Evolutionary conservation across 1,140 invertebrate genomes (phyloP).

Genomic region (Diabrotica virgifera): DNA sequence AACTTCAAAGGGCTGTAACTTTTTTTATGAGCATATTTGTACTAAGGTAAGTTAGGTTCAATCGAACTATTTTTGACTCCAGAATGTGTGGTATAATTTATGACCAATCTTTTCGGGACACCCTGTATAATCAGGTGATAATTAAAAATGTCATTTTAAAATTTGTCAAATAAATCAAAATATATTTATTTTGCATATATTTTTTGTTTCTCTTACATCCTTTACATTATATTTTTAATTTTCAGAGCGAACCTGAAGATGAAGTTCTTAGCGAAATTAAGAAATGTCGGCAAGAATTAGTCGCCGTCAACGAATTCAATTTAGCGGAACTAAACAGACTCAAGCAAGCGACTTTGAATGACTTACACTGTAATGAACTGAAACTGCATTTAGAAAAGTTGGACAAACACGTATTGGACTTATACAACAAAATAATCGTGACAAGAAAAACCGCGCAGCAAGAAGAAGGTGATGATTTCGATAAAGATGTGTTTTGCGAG

Average conservation of each 20-base stretch:
- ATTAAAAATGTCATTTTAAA: too few species aligned
- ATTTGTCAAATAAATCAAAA: too few species aligned
- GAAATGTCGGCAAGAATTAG: conserved; percentile 78
- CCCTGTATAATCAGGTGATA: too few species aligned
- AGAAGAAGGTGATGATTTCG: conserved; percentile 34
- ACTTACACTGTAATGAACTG: conserved; percentile 65
- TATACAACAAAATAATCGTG: conserved; percentile 41
- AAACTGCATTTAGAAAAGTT: conserved; percentile 65
- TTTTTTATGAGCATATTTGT: too few species aligned
- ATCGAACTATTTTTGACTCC: too few species aligned
- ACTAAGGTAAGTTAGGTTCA: too few species aligned
- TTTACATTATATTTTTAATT: conserved; percentile 4
- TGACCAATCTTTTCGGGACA: too few species aligned
- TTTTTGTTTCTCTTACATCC: too few species aligned
- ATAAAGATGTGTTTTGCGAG: conserved; percentile 30
- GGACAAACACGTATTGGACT: conserved; percentile 59
- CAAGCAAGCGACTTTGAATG: conserved; percentile 57
- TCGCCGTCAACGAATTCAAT: conserved; percentile 67
- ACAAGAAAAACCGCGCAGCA: conserved; percentile 36
- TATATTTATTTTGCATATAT: too few species aligned
- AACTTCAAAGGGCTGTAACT: too few species aligned
- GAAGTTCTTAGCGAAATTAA: conserved; percentile 84
- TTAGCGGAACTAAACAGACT: conserved; percentile 63
- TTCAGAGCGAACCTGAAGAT: conserved; percentile 59
- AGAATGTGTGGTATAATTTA: too few species aligned